Evolutionary conservation across 2,113 vertebrate genomes (phyloP).

Genomic region (Myrmophylax atrothorax): DNA sequence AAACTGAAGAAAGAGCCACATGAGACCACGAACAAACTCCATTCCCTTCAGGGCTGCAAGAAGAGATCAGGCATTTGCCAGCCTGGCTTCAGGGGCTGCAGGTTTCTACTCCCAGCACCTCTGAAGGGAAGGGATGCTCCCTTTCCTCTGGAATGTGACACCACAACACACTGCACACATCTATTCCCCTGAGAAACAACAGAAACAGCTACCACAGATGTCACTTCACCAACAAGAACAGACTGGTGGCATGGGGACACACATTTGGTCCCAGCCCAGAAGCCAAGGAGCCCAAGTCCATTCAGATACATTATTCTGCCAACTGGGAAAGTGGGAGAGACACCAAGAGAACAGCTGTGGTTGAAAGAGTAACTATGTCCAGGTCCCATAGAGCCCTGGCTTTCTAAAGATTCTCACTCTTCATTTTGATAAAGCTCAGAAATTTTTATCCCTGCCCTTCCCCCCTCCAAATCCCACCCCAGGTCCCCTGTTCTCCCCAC

Average conservation of each 20-base stretch:
- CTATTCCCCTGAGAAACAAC: neutral
- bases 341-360: rapidly evolving
- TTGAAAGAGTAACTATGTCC: neutral
- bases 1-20: neutral
- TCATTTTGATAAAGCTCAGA: neutral
- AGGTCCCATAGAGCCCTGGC: neutral
- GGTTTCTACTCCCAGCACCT: neutral
- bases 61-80: neutral
- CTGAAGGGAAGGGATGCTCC: neutral
- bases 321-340: neutral
- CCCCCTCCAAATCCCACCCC: neutral
- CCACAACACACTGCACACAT: neutral
- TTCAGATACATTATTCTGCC: neutral
- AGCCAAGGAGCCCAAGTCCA: neutral
- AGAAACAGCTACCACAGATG: neutral
- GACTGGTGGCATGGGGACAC: neutral
- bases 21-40: neutral
- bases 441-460: neutral
- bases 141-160: neutral
- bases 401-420: neutral
- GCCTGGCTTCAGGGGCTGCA: neutral
- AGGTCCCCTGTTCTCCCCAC: neutral
- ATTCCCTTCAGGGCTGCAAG: neutral
- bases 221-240: neutral
- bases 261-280: neutral